phyloP scores from a whole-genome alignment of 2,113 vertebrate species.

The Leucopsar rothschildi region DNA sequence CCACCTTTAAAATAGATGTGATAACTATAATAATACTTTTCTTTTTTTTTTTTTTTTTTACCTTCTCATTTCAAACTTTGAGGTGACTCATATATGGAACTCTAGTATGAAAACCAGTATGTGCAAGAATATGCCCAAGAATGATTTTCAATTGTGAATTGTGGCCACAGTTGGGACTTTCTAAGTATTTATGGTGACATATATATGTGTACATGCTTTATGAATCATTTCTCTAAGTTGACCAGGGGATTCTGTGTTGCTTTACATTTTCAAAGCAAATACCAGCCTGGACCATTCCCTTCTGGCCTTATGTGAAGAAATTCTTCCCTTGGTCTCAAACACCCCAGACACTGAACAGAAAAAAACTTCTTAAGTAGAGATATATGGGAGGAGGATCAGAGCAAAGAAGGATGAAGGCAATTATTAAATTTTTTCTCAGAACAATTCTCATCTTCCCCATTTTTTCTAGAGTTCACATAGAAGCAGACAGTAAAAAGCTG shows the following conservation, averaged over 20 bases:
- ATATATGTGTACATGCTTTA: neutral
- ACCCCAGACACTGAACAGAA: neutral
- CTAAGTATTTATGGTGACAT: neutral
- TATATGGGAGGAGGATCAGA: neutral
- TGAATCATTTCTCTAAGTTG: neutral
- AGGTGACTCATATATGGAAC: neutral
- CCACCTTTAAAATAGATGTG: neutral
- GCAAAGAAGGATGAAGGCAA: neutral
- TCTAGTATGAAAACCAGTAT: neutral
- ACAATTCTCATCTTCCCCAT: neutral
- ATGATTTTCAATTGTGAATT: neutral
- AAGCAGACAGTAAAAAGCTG: neutral
- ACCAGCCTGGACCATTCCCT: neutral
- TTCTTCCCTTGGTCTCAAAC: neutral
- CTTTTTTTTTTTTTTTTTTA: too few relatives aligned
- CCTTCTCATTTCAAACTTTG: neutral
- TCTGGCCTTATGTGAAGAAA: neutral
- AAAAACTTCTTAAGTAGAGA: neutral
- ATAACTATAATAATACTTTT: neutral
- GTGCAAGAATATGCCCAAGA: neutral
- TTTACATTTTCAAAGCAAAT: neutral
- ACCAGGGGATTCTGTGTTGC: neutral
- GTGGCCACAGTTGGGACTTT: neutral
- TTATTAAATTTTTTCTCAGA: neutral
- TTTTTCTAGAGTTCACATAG: neutral